Base-by-base conservation (phyloP, 2,113 vertebrate species). In the rabbit (Oryctolagus cuniculus) region DNA sequence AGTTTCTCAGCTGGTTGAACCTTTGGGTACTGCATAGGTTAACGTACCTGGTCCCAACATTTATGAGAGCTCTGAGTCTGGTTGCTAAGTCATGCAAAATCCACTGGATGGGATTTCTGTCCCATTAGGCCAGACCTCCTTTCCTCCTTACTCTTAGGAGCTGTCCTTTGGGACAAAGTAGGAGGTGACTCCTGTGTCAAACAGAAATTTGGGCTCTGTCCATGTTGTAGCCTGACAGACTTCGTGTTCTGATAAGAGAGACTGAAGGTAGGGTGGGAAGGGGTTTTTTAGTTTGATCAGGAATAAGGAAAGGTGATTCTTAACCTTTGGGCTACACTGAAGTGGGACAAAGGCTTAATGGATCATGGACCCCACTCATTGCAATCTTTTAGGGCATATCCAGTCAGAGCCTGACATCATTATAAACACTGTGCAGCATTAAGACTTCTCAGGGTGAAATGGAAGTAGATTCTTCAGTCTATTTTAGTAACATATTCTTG, bases 401-500 rank as follows among this genome's bases (percentile, higher is more conserved):
- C 44, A 64, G 49, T 69, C 10, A 72, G 72, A 90, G 22, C 21
- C 55, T 81, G 64, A 38, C 34, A 55, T 74, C 58, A 15, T 53
- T 70, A 31, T 74, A 82, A 79, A 38, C 12, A 53, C 24, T 72
- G 58, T 25, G 79, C 38, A 69, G 63, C 16, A 70, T 29, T 36
- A 55, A 90, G 80, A 83, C 38, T 93, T 85, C 63, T 82, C 77
- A 63, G 81, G 61, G 74, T 44, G 80, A 93, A 84, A 58, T 13
- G 78, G 12, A 85, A 81, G 75, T 66, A 34, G 51, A 66, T 7
- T 51, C 49, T 84, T 89, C 11, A 31, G 36, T 55, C 61, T 29
- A 84, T 31, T 77, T 91, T 79, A 95, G 75, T 83, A 85, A 81
- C 19, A 77, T 63, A 67, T 87, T 87, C 90, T 92, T 64, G 55